These are phyloP conservation scores for Scortum barcoo DNA, from an alignment of 2,113 vertebrate genomes.

Conservation along the genomic window DNA sequence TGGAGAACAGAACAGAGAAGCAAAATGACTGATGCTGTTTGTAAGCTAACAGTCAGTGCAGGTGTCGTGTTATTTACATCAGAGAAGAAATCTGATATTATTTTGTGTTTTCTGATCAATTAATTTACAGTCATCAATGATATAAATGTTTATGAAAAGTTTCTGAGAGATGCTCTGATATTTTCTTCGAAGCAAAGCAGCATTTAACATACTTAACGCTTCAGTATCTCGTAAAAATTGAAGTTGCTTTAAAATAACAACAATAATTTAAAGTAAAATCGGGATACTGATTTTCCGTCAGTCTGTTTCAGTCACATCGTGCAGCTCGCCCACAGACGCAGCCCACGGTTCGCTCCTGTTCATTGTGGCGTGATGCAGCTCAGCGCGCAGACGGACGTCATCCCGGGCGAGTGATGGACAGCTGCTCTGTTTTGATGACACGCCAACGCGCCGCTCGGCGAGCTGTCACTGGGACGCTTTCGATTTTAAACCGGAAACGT, in stretches of 20 bases:
- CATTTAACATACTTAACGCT: background rate
- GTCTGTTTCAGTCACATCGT: constrained; percentile 11
- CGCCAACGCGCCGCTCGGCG: constrained; percentile 27
- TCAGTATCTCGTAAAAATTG: background rate
- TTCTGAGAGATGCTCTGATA: background rate
- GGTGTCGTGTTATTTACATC: background rate
- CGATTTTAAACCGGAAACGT: constrained; percentile 9
- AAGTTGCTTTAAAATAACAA: background rate
- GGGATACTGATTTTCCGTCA: constrained; percentile 23
- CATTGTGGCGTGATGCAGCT: constrained; percentile 7
- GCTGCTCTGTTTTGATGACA: constrained; percentile 25
- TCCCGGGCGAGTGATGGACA: constrained; percentile 50
- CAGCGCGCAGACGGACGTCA: constrained; percentile 44
- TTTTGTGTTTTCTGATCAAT: background rate
- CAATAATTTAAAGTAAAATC: background rate
- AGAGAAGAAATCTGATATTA: background rate
- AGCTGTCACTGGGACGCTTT: constrained; percentile 36
- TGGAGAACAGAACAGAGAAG: background rate
- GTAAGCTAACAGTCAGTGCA: background rate
- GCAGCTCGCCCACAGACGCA: constrained; percentile 37
- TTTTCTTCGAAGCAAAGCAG: no score
- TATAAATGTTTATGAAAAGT: background rate
- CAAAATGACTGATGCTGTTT: background rate
- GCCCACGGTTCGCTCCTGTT: constrained; percentile 9
- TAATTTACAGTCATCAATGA: background rate